Percentiles rank a stretch among this genome's conserved stretches.
Conservation (phyloP, 2,797 vertebrate genomes). For the Alca torda region DNA sequence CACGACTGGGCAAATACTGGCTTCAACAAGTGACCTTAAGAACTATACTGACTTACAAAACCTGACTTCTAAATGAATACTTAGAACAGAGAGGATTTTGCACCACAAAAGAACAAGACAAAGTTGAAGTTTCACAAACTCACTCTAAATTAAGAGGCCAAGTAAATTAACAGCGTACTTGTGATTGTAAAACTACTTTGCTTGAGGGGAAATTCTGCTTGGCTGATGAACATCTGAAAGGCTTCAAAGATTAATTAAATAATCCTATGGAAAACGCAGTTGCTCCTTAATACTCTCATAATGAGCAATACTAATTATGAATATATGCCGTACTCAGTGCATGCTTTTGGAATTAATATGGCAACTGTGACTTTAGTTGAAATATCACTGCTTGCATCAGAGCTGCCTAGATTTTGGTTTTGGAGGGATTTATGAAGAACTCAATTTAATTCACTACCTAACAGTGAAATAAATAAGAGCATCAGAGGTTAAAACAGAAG, state of each 20-base stretch:
- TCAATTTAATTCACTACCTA: neutral
- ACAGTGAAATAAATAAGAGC: neutral
- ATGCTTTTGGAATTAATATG: constrained; percentile 37
- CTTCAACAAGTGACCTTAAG: neutral
- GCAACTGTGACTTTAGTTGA: constrained; percentile 11
- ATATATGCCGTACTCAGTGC: neutral
- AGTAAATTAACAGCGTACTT: neutral
- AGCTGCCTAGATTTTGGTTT: neutral
- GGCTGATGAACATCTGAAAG: neutral
- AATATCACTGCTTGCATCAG: neutral
- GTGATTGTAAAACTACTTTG: neutral
- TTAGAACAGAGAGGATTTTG: neutral
- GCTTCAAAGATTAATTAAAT: constrained; percentile 36
- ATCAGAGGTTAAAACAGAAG: neutral
- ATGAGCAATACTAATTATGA: constrained; percentile 12
- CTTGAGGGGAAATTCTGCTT: constrained; percentile 7
- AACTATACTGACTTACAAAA: neutral
- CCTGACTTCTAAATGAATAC: neutral
- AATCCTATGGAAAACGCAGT: neutral
- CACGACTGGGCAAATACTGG: neutral
- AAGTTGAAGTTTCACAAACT: neutral
- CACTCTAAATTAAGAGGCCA: neutral
- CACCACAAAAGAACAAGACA: neutral
- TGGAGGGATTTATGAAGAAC: neutral
- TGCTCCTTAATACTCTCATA: constrained; percentile 3